Base-by-base conservation (phyloP, 2,888 invertebrate genomes). In the Caenorhabditis sp. region DNA sequence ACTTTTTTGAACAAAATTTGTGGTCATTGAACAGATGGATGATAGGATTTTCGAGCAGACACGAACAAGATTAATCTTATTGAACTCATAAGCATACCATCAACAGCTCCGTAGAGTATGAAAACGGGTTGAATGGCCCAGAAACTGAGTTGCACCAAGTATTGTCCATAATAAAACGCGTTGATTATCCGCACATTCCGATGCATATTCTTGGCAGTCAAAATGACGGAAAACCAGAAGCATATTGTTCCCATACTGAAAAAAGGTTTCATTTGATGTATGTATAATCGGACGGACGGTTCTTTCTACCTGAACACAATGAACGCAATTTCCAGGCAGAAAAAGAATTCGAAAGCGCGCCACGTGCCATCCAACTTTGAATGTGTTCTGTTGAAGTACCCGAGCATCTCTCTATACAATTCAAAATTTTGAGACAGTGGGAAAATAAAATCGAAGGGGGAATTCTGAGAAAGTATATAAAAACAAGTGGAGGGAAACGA, bases 111-210 rank as follows among this genome's bases (percentile, higher is more conserved):
- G 1, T 15, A 15, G 1, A 59, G 13, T 8, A 73, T 66, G 37
- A 65, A 20, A 1, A 73, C 30, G 2, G 73, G 73, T 24, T 73
- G 73, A 59, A 73, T 30, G 8, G 58, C 39, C 73, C 73, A 73
- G 46, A 66, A 65, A 13, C 30, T n/a, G 15, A 65, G 24, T 27
- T 73, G 73, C 37, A 73, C 46, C 9, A 66, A 15, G 37, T 73
- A 73, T 53, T 73, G 65, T 27, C 65, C 63, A 45, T 59, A 73
- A 37, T 59, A 73, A 26, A 59, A 53, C 0, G 59, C 52, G 15
- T 73, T 63, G 22, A 73, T 26, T 3, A 59, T 15, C 0, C 73
- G 59, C 5, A 73, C 53, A 17, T 73, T 73, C 9, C 59, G 63
- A 48, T 73, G 73, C 41, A 50, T 52, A 22, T 50, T 66, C 20